These are phyloP conservation scores for Drusus annulatus DNA, from an alignment of 1,140 invertebrate species.

Conservation along the genomic window DNA sequence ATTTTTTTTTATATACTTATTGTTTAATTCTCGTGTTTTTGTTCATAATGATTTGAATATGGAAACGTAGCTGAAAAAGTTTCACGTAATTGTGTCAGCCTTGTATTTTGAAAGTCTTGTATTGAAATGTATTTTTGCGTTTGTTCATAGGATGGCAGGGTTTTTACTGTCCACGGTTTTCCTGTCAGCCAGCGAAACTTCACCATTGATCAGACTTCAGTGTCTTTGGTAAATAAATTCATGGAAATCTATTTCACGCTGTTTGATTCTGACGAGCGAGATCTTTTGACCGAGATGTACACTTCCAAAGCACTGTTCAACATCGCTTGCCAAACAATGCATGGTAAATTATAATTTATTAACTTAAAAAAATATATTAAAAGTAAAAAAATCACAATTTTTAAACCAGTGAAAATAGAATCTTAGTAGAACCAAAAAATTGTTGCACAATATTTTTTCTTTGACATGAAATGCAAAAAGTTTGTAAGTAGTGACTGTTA, in stretches of 20 bases:
- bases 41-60: too few relatives aligned
- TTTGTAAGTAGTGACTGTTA: too few relatives aligned
- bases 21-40: too few relatives aligned
- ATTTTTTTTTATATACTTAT: too few relatives aligned
- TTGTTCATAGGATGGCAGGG: conserved; percentile 44
- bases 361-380: not conserved
- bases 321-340: conserved; percentile 54
- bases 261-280: conserved; percentile 62
- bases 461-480: too few relatives aligned
- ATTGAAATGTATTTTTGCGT: not conserved
- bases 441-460: too few relatives aligned
- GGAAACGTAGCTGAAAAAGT: not conserved
- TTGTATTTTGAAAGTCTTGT: not conserved
- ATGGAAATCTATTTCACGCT: conserved; percentile 64
- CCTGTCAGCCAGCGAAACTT: conserved; percentile 43
- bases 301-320: conserved; percentile 61
- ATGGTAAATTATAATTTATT: conserved; percentile 11
- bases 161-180: conserved; percentile 7
- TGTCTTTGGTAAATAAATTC: conserved; percentile 62
- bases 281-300: conserved; percentile 61
- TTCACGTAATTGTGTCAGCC: not conserved
- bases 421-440: too few relatives aligned
- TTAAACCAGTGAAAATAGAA: too few relatives aligned
- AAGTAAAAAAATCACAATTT: too few relatives aligned
- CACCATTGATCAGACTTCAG: conserved; percentile 53